Percentiles rank a stretch among this genome's conserved stretches.
Evolutionary conservation across 2,797 vertebrate species (phyloP).

Genomic region (Cossypha niveicapilla): DNA sequence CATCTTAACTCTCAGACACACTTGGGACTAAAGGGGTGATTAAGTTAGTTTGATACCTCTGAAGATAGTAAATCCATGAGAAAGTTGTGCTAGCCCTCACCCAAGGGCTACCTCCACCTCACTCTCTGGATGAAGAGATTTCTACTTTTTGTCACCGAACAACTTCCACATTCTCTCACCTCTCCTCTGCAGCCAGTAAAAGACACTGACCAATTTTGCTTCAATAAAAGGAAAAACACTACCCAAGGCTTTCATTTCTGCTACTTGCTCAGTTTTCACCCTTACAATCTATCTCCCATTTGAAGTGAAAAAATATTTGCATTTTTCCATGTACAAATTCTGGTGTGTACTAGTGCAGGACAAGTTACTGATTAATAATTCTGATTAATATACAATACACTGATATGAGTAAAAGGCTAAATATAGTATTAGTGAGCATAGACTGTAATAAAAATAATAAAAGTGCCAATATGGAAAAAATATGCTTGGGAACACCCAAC

Average conservation of each 20-base stretch:
- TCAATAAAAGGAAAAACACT: neutral
- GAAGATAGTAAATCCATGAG: accelerated
- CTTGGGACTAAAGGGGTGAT: neutral
- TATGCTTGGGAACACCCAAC: neutral
- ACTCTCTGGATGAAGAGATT: neutral
- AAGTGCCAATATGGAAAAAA: neutral
- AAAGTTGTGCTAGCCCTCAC: neutral
- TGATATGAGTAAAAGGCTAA: neutral
- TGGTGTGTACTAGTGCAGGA: neutral
- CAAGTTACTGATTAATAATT: neutral
- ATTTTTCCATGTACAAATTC: neutral
- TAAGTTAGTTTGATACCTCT: neutral
- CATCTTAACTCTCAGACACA: neutral
- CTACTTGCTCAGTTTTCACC: neutral
- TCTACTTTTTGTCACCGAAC: neutral
- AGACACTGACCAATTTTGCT: neutral
- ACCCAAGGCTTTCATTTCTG: neutral
- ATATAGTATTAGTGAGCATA: neutral
- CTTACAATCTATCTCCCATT: neutral
- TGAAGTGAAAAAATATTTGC: neutral
- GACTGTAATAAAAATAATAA: neutral
- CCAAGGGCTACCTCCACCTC: neutral
- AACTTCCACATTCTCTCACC: neutral
- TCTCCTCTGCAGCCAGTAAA: neutral
- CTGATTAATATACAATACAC: neutral